Evolutionary conservation across 2,113 vertebrate genomes (phyloP), one percentile per base, ranked within the genome.

Genomic region (Phylloscopus whistleri): DNA sequence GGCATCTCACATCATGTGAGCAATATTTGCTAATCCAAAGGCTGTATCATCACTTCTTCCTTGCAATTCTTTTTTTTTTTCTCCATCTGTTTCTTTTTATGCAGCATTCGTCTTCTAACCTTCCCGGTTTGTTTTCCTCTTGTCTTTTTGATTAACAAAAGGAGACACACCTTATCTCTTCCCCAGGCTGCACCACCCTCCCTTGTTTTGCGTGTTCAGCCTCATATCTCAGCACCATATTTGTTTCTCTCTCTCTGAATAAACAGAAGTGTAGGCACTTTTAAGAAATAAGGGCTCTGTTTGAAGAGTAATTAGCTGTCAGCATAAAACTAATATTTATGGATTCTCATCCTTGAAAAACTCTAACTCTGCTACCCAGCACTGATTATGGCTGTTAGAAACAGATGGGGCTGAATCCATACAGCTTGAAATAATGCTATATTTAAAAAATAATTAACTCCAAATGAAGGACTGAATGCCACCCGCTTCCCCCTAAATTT

Each of bases 261-360:
- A 94, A 96, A 94, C 2, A 91, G 21, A 81, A 94, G 84, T 68
- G 75, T 46, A 89, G 87, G 84, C 94, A 92, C 58, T 95, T 96
- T 95, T 94, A 96, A 95, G 84, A 80, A 97, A 87, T 92, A 87
- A 96, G 87, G 41, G 67, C 77, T 94, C 48, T 87, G 93, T 94
- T 75, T 93, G 93, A 96, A 92, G 91, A 96, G 92, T 94, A 96
- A 96, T 96, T 94, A 94, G 94, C 94, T 86, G 94, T 97, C 88
- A 94, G 93, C 89, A 92, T 91, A 95, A 90, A 94, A 79, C 94
- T 73, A 93, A 88, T 86, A 93, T 86, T 83, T 90, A 93, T 82
- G 94, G 88, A 94, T 96, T 92, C 82, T 96, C 81, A 87, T 79
- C 91, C 85, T 86, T 94, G 94, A 77, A 90, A 90, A 92, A 91